Percentiles rank a stretch among this genome's conserved stretches.
These are phyloP conservation scores for Epistrophe grossulariae DNA, from an alignment of 2,888 invertebrate genomes.

Conservation along the genomic window DNA sequence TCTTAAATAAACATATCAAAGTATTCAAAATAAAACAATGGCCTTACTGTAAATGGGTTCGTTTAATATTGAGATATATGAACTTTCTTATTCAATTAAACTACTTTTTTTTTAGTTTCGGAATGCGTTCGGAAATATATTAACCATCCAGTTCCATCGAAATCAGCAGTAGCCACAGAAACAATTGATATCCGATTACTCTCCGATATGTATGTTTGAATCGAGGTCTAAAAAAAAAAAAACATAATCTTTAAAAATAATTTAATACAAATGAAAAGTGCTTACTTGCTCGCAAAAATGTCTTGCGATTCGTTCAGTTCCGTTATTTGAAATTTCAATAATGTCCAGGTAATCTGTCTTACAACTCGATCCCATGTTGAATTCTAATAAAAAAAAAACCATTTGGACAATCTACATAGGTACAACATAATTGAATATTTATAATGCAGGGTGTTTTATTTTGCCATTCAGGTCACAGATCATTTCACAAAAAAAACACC, in stretches of 20 bases:
- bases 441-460: background rate
- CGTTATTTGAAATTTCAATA: slow-evolving; percentile 84
- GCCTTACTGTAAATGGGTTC: too few species aligned
- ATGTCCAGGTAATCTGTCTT: slow-evolving; percentile 87
- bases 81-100: too few species aligned
- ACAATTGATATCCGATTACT: slow-evolving; percentile 83
- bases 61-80: too few species aligned
- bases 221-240: slow-evolving; percentile 82
- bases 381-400: slow-evolving; percentile 81
- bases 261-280: too few species aligned
- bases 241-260: background rate
- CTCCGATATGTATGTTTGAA: slow-evolving; percentile 85
- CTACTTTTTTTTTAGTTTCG: background rate
- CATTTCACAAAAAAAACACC: background rate
- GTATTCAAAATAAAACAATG: too few species aligned
- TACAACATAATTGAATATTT: background rate
- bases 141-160: slow-evolving; percentile 89
- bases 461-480: background rate
- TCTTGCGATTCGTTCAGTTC: slow-evolving; percentile 79
- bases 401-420: background rate
- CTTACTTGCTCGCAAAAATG: slow-evolving; percentile 82
- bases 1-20: too few species aligned
- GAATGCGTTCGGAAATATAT: background rate
- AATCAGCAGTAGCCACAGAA: slow-evolving; percentile 87
- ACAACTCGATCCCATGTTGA: slow-evolving; percentile 88